Percentiles rank a stretch among this genome's conserved stretches.
These are phyloP conservation scores for Hemitrygon akajei DNA, from an alignment of 2,797 vertebrate genomes.

Conservation along the genomic window DNA sequence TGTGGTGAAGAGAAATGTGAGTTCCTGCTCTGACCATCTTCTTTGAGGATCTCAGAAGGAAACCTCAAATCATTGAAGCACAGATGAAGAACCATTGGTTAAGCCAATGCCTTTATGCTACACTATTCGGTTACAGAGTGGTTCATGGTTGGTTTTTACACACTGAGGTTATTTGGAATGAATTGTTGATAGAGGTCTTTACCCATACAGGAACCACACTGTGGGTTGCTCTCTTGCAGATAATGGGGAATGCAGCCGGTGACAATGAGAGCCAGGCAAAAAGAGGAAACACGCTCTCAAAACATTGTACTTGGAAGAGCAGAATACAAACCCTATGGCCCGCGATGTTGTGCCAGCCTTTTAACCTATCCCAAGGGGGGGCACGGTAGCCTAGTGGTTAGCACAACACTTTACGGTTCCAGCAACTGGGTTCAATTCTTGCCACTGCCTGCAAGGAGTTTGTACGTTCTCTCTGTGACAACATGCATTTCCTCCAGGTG, in stretches of 20 bases:
- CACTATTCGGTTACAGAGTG: background rate
- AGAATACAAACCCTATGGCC: no score
- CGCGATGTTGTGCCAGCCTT: no score
- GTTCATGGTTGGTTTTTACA: background rate
- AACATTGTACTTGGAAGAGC: no score
- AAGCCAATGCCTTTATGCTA: background rate
- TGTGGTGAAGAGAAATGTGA: background rate
- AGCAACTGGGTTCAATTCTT: no score
- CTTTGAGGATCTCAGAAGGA: background rate
- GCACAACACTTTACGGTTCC: no score
- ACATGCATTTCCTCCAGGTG: no score
- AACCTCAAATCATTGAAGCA: conserved; percentile 5
- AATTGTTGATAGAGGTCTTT: background rate
- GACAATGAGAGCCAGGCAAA: background rate
- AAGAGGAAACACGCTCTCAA: background rate
- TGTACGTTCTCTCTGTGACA: no score
- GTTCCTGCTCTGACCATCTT: background rate
- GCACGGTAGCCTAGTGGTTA: no score
- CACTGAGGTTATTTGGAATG: background rate
- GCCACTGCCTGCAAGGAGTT: no score
- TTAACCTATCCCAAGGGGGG: no score
- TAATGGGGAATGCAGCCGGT: background rate
- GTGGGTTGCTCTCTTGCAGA: background rate
- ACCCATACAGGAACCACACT: background rate
- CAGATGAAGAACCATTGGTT: no score